These are phyloP conservation scores for Capreolus pygargus DNA, from an alignment of 2,113 vertebrate genomes.

Conservation along the genomic window DNA sequence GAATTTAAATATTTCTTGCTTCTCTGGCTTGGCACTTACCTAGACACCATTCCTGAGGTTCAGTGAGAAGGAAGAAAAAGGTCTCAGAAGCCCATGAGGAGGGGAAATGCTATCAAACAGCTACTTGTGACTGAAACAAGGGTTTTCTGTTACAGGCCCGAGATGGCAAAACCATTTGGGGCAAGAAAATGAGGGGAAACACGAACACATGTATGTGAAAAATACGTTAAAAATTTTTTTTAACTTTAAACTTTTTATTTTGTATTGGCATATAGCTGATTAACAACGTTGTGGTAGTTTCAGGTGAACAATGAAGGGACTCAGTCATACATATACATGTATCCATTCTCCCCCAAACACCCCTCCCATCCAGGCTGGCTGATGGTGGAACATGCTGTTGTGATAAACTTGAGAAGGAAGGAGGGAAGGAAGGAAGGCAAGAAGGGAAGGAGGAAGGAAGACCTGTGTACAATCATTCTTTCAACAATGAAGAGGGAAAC, in stretches of 20 bases:
- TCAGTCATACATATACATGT: neutral
- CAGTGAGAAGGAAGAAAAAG: conserved; percentile 42
- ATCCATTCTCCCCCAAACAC: neutral
- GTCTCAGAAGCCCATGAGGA: neutral
- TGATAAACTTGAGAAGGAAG: neutral
- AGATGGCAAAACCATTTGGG: neutral
- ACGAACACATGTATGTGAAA: neutral
- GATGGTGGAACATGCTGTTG: neutral
- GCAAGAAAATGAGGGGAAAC: neutral
- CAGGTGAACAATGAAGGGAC: neutral
- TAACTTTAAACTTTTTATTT: neutral
- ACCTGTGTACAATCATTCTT: neutral
- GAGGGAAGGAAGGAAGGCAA: neutral
- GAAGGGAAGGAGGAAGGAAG: neutral
- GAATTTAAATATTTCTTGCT: conserved; percentile 42
- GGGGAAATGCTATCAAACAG: neutral
- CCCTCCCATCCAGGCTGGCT: neutral
- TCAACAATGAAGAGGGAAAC: neutral
- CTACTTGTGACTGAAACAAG: conserved; percentile 50
- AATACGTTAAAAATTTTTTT: neutral
- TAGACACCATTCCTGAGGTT: conserved; percentile 56
- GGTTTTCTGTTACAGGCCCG: conserved; percentile 35
- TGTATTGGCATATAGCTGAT: neutral
- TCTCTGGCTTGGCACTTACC: conserved; percentile 44
- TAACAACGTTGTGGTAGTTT: neutral